A percentile compares a stretch with the other conserved stretches of the same genome.
These are phyloP conservation scores for Neuroterus valhalla DNA, from an alignment of 1,140 invertebrate genomes.

Conservation along the genomic window DNA sequence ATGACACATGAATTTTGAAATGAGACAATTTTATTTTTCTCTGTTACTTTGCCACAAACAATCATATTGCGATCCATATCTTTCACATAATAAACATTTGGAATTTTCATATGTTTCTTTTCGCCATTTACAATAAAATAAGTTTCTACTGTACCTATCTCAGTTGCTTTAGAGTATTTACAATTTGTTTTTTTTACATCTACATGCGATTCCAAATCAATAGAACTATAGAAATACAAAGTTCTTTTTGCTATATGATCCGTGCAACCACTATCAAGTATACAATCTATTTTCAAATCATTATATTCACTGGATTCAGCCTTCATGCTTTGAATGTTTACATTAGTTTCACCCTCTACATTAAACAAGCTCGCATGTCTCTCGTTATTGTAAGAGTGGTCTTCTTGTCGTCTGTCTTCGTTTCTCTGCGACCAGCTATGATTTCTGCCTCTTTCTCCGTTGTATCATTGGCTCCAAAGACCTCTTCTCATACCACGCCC, in stretches of 20 bases:
- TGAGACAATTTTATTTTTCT: conserved; percentile 34
- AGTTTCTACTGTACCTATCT: conserved; percentile 36
- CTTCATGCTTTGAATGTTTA: neutral
- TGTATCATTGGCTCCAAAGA: too few species aligned
- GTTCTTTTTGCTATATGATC: conserved; percentile 38
- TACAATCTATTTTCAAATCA: conserved; percentile 1
- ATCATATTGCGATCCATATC: conserved; percentile 36
- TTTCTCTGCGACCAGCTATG: neutral
- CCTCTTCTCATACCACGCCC: too few species aligned
- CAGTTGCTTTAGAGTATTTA: conserved; percentile 32
- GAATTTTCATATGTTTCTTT: conserved; percentile 14
- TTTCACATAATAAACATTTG: conserved; percentile 37
- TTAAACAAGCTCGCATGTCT: neutral
- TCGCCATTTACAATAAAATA: conserved; percentile 21
- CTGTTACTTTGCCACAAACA: conserved; percentile 32
- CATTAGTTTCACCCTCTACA: neutral
- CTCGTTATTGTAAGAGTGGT: neutral
- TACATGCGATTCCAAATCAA: conserved; percentile 20
- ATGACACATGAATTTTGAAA: conserved; percentile 16
- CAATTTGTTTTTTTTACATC: conserved; percentile 31
- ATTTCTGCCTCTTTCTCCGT: neutral
- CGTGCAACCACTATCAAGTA: conserved; percentile 34
- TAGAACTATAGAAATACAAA: conserved; percentile 12
- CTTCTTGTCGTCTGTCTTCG: neutral
- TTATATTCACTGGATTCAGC: neutral